A percentile compares a stretch with the other conserved stretches of the same genome.
phyloP scores from a whole-genome alignment of 2,113 vertebrate species.

The Coryphaenoides rupestris region DNA sequence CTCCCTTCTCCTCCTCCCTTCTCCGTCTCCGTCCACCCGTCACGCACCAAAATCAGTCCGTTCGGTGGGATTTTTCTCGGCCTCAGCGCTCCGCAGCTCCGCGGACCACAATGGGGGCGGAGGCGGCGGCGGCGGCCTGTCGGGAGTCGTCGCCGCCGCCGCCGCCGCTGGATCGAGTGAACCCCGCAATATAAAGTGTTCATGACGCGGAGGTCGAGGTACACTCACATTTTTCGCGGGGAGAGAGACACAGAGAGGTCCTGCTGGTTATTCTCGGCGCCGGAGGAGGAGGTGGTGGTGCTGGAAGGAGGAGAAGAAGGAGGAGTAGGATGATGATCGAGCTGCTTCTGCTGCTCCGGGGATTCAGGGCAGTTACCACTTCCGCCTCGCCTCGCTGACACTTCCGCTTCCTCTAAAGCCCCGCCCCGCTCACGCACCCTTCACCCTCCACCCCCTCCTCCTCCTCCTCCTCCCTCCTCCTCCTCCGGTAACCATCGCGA shows the following conservation, averaged over 20 bases:
- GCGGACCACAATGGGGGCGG: slow-evolving; percentile 68
- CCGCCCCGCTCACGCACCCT: slow-evolving; percentile 71
- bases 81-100: slow-evolving; percentile 70
- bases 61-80: slow-evolving; percentile 49
- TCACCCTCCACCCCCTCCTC: too few relatives aligned
- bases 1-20: slow-evolving; percentile 20
- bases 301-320: too few relatives aligned
- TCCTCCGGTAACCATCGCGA: slow-evolving; percentile 69
- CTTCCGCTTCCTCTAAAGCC: slow-evolving; percentile 81
- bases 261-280: slow-evolving; percentile 65
- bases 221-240: slow-evolving; percentile 70
- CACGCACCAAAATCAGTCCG: slow-evolving; percentile 24
- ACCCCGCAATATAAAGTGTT: too few relatives aligned
- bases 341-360: slow-evolving; percentile 77
- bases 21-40: neutral
- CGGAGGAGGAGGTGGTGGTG: too few relatives aligned
- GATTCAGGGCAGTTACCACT: slow-evolving; percentile 81
- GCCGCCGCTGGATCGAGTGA: too few relatives aligned
- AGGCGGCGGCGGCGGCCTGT: too few relatives aligned
- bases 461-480: too few relatives aligned
- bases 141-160: too few relatives aligned
- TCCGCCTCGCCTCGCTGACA: slow-evolving; percentile 75
- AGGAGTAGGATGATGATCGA: slow-evolving; percentile 60
- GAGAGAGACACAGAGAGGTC: too few relatives aligned
- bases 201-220: neutral